Base-by-base conservation (phyloP, 2,113 vertebrate genomes). In the Pycnonotus jocosus region DNA sequence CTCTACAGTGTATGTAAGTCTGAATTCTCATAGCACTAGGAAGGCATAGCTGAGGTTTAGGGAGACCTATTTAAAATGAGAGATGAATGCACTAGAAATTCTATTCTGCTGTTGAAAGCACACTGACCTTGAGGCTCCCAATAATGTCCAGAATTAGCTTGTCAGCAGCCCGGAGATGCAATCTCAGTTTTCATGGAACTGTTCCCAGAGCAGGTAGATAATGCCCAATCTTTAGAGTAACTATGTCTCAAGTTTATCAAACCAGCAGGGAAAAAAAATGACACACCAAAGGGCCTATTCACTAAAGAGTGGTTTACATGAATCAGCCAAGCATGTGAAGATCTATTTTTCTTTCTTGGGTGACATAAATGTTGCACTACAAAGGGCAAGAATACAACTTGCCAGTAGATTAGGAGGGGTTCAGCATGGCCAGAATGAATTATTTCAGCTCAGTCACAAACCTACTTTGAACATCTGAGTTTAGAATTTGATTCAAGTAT, bases 71-170 rank as follows among this genome's bases (percentile, higher is more conserved):
- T 96, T 87, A 90, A 87, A 92, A 87, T 9, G 53, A 91, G 86
- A 89, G 53, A 81, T 88, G 92, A 96, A 92, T 91, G 89, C 60
- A 92, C 25, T 74, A 95, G 95, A 95, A 96, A 97, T 73, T 91
- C 93, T 92, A 92, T 66, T 87, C 92, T 73, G 71, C 53, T 96
- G 91, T 87, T 96, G 95, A 97, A 97, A 97, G 81, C 79, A 68
- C 35, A 9, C 61, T 93, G 94, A 91, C 92, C 91, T 93, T 91
- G 81, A 91, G 60, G 81, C 37, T 96, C 45, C 77, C 82, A 93
- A 91, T 92, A 95, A 97, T 86, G 86, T 76, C 89, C 93, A 94
- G 93, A 97, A 97, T 97, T 96, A 97, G 89, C 93, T 92, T 97
- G 95, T 97, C 95, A 97, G 80, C 96, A 93, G 81, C 86, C 82